Percentiles rank a stretch among this genome's conserved stretches.
Conservation (phyloP, 2,113 vertebrate species). For the Varanus salvator region DNA sequence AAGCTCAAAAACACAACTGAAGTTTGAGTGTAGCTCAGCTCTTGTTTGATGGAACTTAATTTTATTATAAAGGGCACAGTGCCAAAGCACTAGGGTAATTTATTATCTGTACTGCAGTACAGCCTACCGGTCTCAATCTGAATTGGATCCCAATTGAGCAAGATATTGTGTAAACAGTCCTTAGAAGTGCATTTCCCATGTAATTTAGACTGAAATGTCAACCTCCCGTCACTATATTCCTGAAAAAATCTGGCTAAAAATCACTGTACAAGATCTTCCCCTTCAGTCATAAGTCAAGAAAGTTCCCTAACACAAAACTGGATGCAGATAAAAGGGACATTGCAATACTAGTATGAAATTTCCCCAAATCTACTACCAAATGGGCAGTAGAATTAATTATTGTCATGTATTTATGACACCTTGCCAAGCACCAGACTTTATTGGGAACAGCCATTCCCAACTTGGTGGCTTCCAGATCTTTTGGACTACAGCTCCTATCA, state of each 20-base stretch:
- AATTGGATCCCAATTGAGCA: background rate
- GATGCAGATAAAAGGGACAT: background rate
- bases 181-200: background rate
- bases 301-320: background rate
- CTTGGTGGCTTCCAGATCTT: no score
- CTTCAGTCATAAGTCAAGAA: no score
- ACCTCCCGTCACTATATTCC: background rate
- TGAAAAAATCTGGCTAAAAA: background rate
- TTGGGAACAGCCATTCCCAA: background rate
- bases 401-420: background rate
- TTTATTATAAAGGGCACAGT: constrained; percentile 45
- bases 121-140: constrained; percentile 39
- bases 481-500: no score
- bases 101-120: constrained; percentile 41
- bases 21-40: constrained; percentile 73
- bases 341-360: background rate
- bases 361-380: background rate
- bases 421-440: background rate
- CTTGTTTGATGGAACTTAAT: constrained; percentile 60
- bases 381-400: background rate
- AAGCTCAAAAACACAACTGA: constrained; percentile 71
- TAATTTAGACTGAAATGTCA: background rate
- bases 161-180: background rate
- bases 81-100: constrained; percentile 37
- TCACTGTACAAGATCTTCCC: background rate